Percentiles rank a stretch among this genome's conserved stretches.
phyloP scores from a whole-genome alignment of 2,797 vertebrate genomes.

The Alectoris magna region DNA sequence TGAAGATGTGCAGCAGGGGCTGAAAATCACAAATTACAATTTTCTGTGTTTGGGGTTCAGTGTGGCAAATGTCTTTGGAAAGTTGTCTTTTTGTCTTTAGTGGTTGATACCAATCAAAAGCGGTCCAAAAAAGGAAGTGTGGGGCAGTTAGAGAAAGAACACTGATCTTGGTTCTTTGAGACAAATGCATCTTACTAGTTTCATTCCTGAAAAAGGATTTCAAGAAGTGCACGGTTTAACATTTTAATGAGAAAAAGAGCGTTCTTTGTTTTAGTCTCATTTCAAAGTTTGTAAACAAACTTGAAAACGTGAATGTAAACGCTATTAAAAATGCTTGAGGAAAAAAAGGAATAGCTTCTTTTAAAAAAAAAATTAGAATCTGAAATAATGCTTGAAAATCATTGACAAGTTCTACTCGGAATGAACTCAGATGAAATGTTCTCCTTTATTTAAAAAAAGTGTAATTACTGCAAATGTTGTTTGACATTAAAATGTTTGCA shows the following conservation, averaged over 20 bases:
- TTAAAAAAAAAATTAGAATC: background rate
- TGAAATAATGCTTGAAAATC: background rate
- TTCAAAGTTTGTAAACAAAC: background rate
- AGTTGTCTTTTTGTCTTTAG: background rate
- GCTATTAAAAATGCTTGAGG: background rate
- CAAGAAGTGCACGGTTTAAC: background rate
- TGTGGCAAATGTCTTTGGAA: background rate
- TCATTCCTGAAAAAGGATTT: background rate
- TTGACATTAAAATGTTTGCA: background rate
- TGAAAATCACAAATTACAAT: background rate
- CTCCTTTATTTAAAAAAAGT: background rate
- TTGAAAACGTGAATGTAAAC: background rate
- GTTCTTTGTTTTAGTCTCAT: background rate
- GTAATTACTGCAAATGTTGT: background rate
- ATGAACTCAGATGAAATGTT: background rate
- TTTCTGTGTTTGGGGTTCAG: background rate
- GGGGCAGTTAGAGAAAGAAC: background rate
- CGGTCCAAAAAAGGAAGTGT: background rate
- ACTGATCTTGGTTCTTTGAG: background rate
- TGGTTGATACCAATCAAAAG: background rate
- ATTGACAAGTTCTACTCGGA: background rate
- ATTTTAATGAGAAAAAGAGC: background rate
- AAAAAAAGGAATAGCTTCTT: background rate
- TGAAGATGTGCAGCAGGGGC: background rate
- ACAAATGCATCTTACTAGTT: background rate